These are phyloP conservation scores for Oasisia sp. DNA, from an alignment of 2,888 invertebrate genomes.

Conservation along the genomic window DNA sequence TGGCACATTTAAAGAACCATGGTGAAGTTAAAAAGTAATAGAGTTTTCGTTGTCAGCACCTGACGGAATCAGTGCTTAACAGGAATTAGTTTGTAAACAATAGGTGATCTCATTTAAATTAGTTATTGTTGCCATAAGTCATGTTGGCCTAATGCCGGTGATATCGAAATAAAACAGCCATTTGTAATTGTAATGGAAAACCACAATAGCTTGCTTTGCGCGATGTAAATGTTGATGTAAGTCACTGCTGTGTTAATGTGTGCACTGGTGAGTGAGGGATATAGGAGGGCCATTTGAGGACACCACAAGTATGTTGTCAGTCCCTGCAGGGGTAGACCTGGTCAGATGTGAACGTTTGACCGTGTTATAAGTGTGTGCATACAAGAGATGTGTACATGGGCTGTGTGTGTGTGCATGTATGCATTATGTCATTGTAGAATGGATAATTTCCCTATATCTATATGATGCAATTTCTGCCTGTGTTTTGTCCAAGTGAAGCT, in stretches of 20 bases:
- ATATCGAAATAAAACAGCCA: background rate
- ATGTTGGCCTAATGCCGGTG: background rate
- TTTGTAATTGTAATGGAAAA: background rate
- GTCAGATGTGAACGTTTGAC: background rate
- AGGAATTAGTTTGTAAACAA: background rate
- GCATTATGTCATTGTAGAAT: background rate
- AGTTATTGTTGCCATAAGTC: background rate
- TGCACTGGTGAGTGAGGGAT: background rate
- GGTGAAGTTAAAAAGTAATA: background rate
- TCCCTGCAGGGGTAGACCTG: background rate
- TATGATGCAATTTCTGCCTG: background rate
- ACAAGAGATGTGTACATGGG: background rate
- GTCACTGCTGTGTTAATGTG: background rate
- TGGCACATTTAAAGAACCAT: background rate
- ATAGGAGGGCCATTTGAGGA: background rate
- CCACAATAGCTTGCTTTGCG: background rate
- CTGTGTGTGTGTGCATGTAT: background rate
- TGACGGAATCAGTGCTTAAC: background rate
- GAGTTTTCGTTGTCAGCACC: background rate
- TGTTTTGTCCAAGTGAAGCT: background rate
- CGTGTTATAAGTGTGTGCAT: background rate
- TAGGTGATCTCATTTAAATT: background rate
- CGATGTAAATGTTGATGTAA: background rate
- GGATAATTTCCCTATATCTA: background rate
- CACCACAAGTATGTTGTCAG: background rate